These are phyloP conservation scores for Atherix ibis DNA, from an alignment of 2,888 invertebrate genomes.

Conservation along the genomic window DNA sequence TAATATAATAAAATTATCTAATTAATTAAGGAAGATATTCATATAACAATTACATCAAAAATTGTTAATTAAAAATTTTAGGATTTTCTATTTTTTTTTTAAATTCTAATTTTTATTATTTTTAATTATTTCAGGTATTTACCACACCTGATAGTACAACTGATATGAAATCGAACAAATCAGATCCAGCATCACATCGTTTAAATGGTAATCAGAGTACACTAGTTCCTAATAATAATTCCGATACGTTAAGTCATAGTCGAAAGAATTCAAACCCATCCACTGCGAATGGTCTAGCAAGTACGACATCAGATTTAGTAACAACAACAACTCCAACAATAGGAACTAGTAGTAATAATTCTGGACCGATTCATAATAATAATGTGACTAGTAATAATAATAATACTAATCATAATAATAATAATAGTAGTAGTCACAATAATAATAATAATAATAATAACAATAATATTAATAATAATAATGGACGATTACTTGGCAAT, in stretches of 20 bases:
- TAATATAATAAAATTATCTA: too few species aligned
- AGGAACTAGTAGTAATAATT: constrained; percentile 5
- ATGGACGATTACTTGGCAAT: constrained; percentile 16
- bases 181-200: constrained; percentile 13
- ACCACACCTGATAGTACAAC: constrained; percentile 22
- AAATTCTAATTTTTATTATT: too few species aligned
- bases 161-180: constrained; percentile 10
- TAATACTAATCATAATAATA: constrained; percentile 7
- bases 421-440: constrained; percentile 7
- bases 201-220: constrained; percentile 4
- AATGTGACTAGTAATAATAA: constrained; percentile 9
- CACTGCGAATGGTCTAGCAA: neutral
- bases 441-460: constrained; percentile 9
- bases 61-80: too few species aligned
- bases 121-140: constrained; percentile 17
- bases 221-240: constrained; percentile 9
- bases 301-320: neutral
- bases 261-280: neutral
- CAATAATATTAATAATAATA: too few species aligned
- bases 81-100: too few species aligned
- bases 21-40: too few species aligned
- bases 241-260: neutral
- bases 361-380: constrained; percentile 1
- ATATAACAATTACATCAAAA: too few species aligned
- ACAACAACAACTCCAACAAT: neutral